Evolutionary conservation across 2,113 vertebrate species (phyloP).

Genomic region (Tachysurus fulvidraco): DNA sequence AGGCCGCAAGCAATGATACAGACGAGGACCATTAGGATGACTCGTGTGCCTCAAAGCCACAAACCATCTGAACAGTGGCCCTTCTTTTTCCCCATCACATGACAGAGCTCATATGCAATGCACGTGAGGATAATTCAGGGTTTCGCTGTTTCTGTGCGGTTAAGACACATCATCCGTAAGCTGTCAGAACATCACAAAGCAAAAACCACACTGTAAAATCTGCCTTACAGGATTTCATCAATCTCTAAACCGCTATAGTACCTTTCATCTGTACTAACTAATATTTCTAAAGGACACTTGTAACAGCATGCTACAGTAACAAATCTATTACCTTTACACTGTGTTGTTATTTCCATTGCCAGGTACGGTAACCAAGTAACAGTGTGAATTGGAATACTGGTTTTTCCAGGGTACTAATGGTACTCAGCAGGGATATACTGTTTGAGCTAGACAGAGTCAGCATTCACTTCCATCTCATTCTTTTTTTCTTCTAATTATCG

Average conservation of each 20-base stretch:
- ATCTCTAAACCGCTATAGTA: background rate
- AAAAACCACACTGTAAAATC: no score
- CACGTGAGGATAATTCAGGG: slow-evolving; percentile 1
- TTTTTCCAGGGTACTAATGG: background rate
- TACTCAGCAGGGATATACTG: background rate
- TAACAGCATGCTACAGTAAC: background rate
- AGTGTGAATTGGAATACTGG: background rate
- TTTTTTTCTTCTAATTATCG: background rate
- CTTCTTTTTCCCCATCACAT: slow-evolving; percentile 13
- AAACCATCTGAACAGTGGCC: slow-evolving; percentile 7
- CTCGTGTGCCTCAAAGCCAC: slow-evolving; percentile 28
- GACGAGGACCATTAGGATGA: background rate
- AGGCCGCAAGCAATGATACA: slow-evolving; percentile 9
- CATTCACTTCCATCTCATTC: background rate
- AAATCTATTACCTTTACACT: background rate
- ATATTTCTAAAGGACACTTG: background rate
- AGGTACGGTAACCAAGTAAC: background rate
- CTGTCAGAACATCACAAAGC: no score
- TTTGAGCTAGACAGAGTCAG: background rate
- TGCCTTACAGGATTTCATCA: slow-evolving; percentile 1
- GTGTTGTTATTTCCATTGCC: background rate
- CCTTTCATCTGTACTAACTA: background rate
- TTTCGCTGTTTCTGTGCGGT: background rate
- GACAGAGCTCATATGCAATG: background rate
- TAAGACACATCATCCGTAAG: background rate